Conservation (phyloP, 2,888 invertebrate species). For the Adelphocoris suturalis region DNA sequence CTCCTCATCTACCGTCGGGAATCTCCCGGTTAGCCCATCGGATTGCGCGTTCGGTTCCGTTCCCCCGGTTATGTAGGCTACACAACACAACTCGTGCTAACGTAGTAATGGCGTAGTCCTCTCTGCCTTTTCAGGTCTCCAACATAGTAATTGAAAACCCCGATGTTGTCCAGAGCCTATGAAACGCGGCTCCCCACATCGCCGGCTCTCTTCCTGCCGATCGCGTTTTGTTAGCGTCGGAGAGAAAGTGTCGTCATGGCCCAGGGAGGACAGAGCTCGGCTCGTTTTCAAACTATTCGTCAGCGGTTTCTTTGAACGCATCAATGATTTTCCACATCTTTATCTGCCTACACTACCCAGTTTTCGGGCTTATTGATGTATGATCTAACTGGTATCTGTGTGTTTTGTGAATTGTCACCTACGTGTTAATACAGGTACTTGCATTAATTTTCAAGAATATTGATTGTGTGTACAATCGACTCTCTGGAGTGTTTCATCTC, state of each 20-base stretch:
- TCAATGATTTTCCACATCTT: background rate
- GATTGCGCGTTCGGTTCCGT: constrained; percentile 32
- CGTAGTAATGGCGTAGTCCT: background rate
- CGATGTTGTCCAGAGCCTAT: background rate
- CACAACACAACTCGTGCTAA: background rate
- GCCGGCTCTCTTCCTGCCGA: background rate
- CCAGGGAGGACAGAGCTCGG: constrained; percentile 10
- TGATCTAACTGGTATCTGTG: too few species aligned
- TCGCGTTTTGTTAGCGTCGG: constrained; percentile 16
- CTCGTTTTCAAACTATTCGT: background rate
- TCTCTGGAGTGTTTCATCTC: too few species aligned
- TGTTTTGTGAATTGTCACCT: too few species aligned
- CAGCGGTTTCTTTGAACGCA: background rate
- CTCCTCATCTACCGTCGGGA: background rate
- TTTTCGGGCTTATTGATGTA: too few species aligned
- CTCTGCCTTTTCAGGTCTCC: background rate
- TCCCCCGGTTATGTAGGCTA: constrained; percentile 35
- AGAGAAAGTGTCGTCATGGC: constrained; percentile 18
- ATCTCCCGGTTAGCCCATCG: constrained; percentile 27
- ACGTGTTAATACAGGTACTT: too few species aligned
- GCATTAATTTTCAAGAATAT: too few species aligned
- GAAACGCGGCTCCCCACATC: background rate
- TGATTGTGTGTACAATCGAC: too few species aligned
- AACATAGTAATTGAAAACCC: constrained; percentile 7
- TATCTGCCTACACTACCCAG: too few species aligned